phyloP scores from a whole-genome alignment of 2,113 vertebrate species.

The Bettongia penicillata region DNA sequence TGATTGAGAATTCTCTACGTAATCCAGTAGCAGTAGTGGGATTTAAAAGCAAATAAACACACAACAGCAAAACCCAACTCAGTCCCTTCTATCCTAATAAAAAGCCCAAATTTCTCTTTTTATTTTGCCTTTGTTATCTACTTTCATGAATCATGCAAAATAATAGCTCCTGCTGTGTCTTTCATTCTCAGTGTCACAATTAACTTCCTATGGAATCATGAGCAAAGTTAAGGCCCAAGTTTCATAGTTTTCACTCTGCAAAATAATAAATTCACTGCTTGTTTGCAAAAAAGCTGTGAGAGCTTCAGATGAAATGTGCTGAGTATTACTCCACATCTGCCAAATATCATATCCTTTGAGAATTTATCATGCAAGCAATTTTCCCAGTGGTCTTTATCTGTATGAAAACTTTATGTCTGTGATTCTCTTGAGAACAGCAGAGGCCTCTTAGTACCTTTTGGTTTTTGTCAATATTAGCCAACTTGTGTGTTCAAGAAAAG shows the following conservation, averaged over 20 bases:
- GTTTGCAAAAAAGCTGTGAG: conserved; percentile 32
- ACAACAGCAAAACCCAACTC: neutral
- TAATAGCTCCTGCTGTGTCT: conserved; percentile 18
- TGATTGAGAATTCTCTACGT: neutral
- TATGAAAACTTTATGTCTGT: conserved; percentile 41
- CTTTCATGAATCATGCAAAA: conserved; percentile 5
- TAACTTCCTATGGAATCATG: conserved; percentile 56
- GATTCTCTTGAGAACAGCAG: conserved; percentile 42
- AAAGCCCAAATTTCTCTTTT: conserved; percentile 31
- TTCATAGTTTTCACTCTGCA: conserved; percentile 45
- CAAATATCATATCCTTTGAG: conserved; percentile 44
- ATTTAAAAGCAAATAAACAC: no score
- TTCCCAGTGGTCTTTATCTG: conserved; percentile 22
- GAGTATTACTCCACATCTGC: conserved; percentile 31
- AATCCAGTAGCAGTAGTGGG: neutral
- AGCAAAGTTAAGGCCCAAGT: conserved; percentile 41
- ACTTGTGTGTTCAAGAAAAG: conserved; percentile 28
- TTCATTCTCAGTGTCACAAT: conserved; percentile 6
- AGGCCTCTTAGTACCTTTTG: conserved; percentile 37
- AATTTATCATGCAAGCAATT: conserved; percentile 41
- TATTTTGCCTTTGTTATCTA: conserved; percentile 35
- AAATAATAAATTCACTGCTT: conserved; percentile 30
- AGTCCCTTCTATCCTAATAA: conserved; percentile 19
- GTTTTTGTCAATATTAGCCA: conserved; percentile 29
- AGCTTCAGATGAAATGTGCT: conserved; percentile 23